phyloP scores from a whole-genome alignment of 2,888 invertebrate species.

The Cephus pygmeus region DNA sequence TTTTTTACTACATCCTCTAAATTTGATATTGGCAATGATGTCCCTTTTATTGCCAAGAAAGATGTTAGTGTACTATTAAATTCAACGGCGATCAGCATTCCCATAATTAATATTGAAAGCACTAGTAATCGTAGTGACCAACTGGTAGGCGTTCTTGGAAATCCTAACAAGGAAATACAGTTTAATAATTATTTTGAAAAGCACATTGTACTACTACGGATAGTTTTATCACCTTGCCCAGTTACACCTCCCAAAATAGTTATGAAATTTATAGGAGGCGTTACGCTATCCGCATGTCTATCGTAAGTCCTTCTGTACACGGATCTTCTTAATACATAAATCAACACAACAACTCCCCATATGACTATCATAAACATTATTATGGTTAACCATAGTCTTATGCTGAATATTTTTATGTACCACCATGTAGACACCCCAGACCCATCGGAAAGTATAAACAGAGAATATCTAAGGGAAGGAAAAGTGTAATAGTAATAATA shows the following conservation, averaged over 20 bases:
- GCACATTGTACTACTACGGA: not conserved
- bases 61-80: constrained; percentile 61
- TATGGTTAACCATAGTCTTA: constrained; percentile 36
- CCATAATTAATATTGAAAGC: constrained; percentile 42
- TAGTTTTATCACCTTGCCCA: constrained; percentile 43
- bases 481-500: not conserved
- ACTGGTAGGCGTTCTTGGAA: constrained; percentile 40
- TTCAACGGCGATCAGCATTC: constrained; percentile 46
- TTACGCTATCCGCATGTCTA: constrained; percentile 37
- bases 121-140: constrained; percentile 46
- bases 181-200: constrained; percentile 6
- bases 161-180: constrained; percentile 31
- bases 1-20: constrained; percentile 59
- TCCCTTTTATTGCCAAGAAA: constrained; percentile 60
- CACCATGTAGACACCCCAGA: constrained; percentile 41
- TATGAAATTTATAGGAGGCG: constrained; percentile 40
- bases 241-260: constrained; percentile 44
- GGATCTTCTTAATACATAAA: constrained; percentile 35
- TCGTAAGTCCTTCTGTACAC: constrained; percentile 28
- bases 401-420: constrained; percentile 45
- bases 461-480: constrained; percentile 36
- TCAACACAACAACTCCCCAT: constrained; percentile 27
- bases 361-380: constrained; percentile 34
- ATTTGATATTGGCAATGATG: constrained; percentile 56
- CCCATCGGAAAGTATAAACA: constrained; percentile 45